phyloP scores from a whole-genome alignment of 2,797 vertebrate genomes.

The Simalia tracyae region DNA sequence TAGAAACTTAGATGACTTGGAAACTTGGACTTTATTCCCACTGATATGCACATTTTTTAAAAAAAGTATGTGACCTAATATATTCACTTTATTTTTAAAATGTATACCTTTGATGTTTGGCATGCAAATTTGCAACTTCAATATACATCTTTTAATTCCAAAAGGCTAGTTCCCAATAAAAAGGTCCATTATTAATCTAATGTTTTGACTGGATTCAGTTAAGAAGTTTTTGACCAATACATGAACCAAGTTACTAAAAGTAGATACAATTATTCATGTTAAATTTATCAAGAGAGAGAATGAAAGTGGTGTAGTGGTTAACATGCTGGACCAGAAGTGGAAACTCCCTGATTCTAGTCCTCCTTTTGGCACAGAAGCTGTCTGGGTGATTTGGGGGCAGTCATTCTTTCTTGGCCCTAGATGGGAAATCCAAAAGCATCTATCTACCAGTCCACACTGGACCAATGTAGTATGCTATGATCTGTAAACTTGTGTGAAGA shows the following conservation, averaged over 20 bases:
- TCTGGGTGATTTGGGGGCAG: not conserved
- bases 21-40: not conserved
- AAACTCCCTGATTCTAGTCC: not conserved
- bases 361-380: not conserved
- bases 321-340: not conserved
- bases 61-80: not conserved
- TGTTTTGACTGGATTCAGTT: not conserved
- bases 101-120: not conserved
- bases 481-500: not conserved
- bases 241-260: not conserved
- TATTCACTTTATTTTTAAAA: not conserved
- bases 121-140: not conserved
- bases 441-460: not conserved
- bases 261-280: not conserved
- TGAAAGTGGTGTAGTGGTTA: not conserved
- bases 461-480: not conserved
- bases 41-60: not conserved
- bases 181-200: not conserved
- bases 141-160: not conserved
- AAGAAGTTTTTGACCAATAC: not conserved
- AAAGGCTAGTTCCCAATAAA: not conserved
- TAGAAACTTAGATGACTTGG: not conserved
- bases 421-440: not conserved
- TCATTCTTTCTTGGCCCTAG: not conserved
- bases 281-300: not conserved